Evolutionary conservation across 2,888 invertebrate species (phyloP), one percentile per base, ranked within the genome.

Genomic region (Chaitophorus viminalis): DNA sequence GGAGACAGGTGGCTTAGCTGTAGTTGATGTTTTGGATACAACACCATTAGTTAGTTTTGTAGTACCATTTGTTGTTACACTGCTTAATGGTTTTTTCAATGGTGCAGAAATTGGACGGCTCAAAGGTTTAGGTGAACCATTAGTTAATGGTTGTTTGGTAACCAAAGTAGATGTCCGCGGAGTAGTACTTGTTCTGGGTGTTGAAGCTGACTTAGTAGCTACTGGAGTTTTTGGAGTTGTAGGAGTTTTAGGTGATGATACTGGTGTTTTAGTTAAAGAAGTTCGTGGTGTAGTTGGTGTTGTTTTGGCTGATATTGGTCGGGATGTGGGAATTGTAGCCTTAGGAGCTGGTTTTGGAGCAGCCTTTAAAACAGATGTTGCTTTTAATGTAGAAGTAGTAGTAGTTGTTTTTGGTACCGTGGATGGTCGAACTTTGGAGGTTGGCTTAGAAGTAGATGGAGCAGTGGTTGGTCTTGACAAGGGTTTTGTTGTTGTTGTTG

Each of bases 331-430:
- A 89, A 89, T 72, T 89, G 89, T 89, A 89, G 89, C 89, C 89
- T 89, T 91, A 90, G 89, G 84, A 82, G 91, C 91, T 88, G 90
- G 91, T 89, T 90, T 91, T 65, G 91, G 90, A 6, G 90, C 83
- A 17, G 90, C 90, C 46, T 90, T 90, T 77, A 91, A 90, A 46
- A 90, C 90, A 52, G 90, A 90, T 81, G 90, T 91, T 33, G 89
- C 76, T 60, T 89, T 90, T 11, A 87, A 78, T 31, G 89, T 82
- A 3, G 89, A 89, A 89, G 46, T 46, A 46, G 89, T 82, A 3
- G 89, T 90, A 89, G 89, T 89, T 89, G 90, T 87, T 90, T 90
- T 89, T 89, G 90, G 87, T 46, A 90, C 90, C n/a, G 90, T 90
- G 6, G 90, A 60, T 75, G 88, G 46, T 54, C 89, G 82, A 68